These are phyloP conservation scores for Apomyelois bistriatella DNA, from an alignment of 2,888 invertebrate genomes.

Conservation along the genomic window DNA sequence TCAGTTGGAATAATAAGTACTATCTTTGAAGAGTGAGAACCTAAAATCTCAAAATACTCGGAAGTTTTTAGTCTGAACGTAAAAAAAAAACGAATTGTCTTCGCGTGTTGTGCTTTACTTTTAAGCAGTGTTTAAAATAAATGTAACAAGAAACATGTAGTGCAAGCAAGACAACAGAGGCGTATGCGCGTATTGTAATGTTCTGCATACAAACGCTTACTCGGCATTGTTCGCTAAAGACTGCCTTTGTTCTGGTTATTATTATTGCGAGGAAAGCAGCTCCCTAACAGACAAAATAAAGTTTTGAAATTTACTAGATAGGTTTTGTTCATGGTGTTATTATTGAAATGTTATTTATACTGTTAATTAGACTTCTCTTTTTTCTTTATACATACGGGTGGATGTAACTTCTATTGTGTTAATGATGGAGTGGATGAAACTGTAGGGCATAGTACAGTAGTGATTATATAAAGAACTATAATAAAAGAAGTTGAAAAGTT, in stretches of 20 bases:
- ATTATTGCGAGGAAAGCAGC: background rate
- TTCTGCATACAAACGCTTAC: background rate
- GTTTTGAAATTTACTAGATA: background rate
- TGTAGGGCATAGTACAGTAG: too few species aligned
- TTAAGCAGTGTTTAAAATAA: conserved; percentile 1
- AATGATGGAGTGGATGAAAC: too few species aligned
- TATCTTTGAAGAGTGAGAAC: too few species aligned
- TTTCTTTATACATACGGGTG: too few species aligned
- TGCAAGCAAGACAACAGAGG: background rate
- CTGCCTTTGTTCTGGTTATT: background rate
- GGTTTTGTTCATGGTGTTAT: background rate
- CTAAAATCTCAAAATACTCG: too few species aligned
- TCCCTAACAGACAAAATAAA: background rate
- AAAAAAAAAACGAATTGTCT: too few species aligned
- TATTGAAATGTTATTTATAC: background rate
- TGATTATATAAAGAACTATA: too few species aligned
- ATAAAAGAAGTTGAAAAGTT: too few species aligned
- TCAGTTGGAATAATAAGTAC: too few species aligned
- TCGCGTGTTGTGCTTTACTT: background rate
- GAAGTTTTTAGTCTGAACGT: too few species aligned
- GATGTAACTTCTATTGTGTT: too few species aligned
- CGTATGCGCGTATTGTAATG: conserved; percentile 4
- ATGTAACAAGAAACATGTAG: background rate
- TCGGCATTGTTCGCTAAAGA: background rate
- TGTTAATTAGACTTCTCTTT: too few species aligned